Conservation (phyloP, 2,888 invertebrate genomes). For the Caenorhabditis wallacei region DNA sequence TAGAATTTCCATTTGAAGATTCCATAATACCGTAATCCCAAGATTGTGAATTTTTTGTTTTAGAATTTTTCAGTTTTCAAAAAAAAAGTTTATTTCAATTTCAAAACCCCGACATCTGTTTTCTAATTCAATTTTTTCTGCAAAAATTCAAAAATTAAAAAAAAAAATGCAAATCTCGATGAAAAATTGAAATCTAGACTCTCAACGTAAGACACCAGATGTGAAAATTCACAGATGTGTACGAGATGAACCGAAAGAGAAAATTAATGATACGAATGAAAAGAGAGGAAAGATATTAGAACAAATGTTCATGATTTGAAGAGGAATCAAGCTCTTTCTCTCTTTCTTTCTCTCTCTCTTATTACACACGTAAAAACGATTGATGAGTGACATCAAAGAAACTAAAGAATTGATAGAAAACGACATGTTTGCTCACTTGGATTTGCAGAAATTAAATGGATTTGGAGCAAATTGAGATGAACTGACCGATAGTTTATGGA, state of each 20-base stretch:
- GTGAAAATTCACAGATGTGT: slow-evolving; percentile 13
- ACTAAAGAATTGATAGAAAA: neutral
- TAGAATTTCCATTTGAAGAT: too few relatives aligned
- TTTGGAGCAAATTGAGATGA: neutral
- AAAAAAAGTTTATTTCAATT: too few relatives aligned
- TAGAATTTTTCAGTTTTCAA: too few relatives aligned
- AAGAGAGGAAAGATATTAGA: slow-evolving; percentile 4
- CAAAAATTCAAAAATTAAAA: too few relatives aligned
- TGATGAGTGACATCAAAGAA: slow-evolving; percentile 50
- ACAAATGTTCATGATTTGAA: slow-evolving; percentile 38
- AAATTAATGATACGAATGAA: slow-evolving; percentile 4
- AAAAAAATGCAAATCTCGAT: too few relatives aligned
- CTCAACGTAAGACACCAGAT: neutral
- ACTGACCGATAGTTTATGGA: too few relatives aligned
- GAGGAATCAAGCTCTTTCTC: slow-evolving; percentile 21
- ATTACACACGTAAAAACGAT: slow-evolving; percentile 33
- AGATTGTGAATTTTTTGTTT: too few relatives aligned
- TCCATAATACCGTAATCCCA: too few relatives aligned
- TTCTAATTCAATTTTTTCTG: neutral
- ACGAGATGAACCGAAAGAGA: slow-evolving; percentile 4
- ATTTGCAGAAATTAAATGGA: neutral
- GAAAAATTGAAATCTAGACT: neutral
- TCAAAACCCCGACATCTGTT: neutral
- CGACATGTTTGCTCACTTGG: slow-evolving; percentile 35
- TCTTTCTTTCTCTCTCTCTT: neutral